Evolutionary conservation across 2,888 invertebrate species (phyloP).

Genomic region (Ethmia dodecea): DNA sequence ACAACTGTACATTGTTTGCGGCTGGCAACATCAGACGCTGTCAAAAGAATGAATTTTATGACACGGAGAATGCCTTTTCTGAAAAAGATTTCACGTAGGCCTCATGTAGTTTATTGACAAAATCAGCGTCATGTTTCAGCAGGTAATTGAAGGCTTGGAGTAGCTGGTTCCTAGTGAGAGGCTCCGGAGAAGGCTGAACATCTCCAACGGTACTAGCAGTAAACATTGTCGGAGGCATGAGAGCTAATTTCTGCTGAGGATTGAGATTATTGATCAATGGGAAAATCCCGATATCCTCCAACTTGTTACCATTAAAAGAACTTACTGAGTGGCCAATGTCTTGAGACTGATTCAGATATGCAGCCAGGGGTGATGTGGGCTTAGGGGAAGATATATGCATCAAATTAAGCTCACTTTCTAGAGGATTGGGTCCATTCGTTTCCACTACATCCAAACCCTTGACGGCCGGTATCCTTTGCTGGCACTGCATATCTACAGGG

Average conservation of each 20-base stretch:
- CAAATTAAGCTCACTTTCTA: slow-evolving; percentile 74
- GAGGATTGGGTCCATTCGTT: slow-evolving; percentile 53
- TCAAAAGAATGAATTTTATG: slow-evolving; percentile 53
- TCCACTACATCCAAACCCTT: slow-evolving; percentile 54
- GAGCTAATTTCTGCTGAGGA: slow-evolving; percentile 81
- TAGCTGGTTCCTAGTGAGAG: slow-evolving; percentile 91
- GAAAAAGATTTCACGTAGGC: slow-evolving; percentile 93
- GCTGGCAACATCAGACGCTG: slow-evolving; percentile 41
- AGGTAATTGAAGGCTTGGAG: slow-evolving; percentile 93
- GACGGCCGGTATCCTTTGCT: slow-evolving; percentile 53
- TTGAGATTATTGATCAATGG: slow-evolving; percentile 50
- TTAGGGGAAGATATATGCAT: slow-evolving; percentile 76
- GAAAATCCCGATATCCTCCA: slow-evolving; percentile 49
- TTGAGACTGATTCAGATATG: slow-evolving; percentile 72
- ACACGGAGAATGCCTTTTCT: slow-evolving; percentile 76
- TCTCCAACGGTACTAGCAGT: slow-evolving; percentile 76
- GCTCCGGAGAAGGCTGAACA: slow-evolving; percentile 76
- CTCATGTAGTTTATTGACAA: slow-evolving; percentile 93
- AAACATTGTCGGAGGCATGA: slow-evolving; percentile 93
- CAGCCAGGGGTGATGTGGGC: slow-evolving; percentile 74
- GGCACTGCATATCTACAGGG: slow-evolving; percentile 58
- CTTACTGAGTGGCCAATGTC: slow-evolving; percentile 52
- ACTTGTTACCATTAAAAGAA: slow-evolving; percentile 50
- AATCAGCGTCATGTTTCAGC: slow-evolving; percentile 91
- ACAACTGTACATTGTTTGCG: slow-evolving; percentile 63